Evolutionary conservation across 2,888 invertebrate genomes (phyloP), one percentile per base, ranked within the genome.

Genomic region (Temnothorax unifasciatus): DNA sequence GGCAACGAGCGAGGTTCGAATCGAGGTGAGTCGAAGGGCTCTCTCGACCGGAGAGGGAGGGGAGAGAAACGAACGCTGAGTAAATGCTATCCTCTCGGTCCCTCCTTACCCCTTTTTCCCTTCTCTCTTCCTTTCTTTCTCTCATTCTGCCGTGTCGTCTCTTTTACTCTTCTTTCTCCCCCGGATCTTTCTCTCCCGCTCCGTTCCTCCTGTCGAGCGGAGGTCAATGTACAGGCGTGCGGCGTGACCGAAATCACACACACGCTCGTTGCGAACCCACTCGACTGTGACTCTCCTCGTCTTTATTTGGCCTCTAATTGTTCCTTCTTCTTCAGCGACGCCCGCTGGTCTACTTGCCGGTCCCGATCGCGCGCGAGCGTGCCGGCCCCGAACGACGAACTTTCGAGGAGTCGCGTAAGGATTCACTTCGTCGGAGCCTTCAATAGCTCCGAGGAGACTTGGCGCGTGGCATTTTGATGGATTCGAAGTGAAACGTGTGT

Each of bases 181-280:
- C 82, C 82, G 68, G 47, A 73, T 74, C 34, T 59, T 34, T 34
- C 6, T 34, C 34, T 34, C 34, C 34, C 34, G 4, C 59, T 64
- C 63, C 34, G 63, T 85, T 68, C 82, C 87, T 85, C 87, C 66
- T 86, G 86, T 89, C 87, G 84, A 85, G 89, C 85, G 88, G 92
- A 91, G 94, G 94, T 94, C 94, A 94, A 94, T 91, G 94, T 94
- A 94, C 94, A 94, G 94, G 92, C 94, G 93, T 90, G 89, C 93
- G 93, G 93, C 94, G 94, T 94, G 94, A 94, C 94, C 94, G 93
- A 94, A 94, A 94, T 94, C 94, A 94, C 94, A 93, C 94, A 93
- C 93, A 92, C 92, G 92, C 93, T 93, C 90, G 91, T 92, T 93
- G 92, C 93, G 84, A 91, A 92, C 91, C 91, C 93, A 92, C 94